phyloP scores from a whole-genome alignment of 2,797 vertebrate genomes.

The Menidia menidia region DNA sequence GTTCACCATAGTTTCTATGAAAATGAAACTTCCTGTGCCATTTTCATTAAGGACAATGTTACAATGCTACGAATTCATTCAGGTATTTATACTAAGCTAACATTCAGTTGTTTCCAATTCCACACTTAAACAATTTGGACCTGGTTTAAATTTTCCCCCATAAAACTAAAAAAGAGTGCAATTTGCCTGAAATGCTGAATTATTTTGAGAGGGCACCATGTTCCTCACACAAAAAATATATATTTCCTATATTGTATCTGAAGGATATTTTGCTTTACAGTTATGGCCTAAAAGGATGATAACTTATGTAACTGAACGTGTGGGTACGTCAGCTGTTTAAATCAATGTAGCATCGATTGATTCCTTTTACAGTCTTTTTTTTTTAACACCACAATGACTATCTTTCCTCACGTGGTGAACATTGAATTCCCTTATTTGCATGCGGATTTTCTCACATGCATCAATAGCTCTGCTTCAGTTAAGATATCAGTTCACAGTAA shows the following conservation, averaged over 20 bases:
- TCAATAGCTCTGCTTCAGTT: conserved; percentile 38
- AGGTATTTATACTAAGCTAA: no score
- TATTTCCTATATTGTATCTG: background rate
- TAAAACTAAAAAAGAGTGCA: no score
- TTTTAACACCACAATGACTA: conserved; percentile 45
- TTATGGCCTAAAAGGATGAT: conserved; percentile 17
- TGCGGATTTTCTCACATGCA: conserved; percentile 40
- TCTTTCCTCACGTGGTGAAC: conserved; percentile 57
- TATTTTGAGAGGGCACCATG: background rate
- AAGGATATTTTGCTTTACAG: conserved; percentile 9
- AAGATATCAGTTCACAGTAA: conserved; percentile 75
- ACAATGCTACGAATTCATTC: no score
- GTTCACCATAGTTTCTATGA: no score
- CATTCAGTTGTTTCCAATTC: no score
- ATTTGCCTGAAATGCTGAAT: no score
- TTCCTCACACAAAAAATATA: no score
- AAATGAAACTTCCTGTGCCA: no score
- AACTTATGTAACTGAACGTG: conserved; percentile 59
- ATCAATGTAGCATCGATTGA: conserved; percentile 64
- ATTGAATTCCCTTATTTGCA: conserved; percentile 58
- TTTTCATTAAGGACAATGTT: no score
- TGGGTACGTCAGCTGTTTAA: conserved; percentile 38
- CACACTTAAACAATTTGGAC: no score
- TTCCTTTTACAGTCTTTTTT: conserved; percentile 59
- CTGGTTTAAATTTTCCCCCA: no score